These are phyloP conservation scores for Caranx ignobilis DNA, from an alignment of 2,113 vertebrate species.

Conservation along the genomic window DNA sequence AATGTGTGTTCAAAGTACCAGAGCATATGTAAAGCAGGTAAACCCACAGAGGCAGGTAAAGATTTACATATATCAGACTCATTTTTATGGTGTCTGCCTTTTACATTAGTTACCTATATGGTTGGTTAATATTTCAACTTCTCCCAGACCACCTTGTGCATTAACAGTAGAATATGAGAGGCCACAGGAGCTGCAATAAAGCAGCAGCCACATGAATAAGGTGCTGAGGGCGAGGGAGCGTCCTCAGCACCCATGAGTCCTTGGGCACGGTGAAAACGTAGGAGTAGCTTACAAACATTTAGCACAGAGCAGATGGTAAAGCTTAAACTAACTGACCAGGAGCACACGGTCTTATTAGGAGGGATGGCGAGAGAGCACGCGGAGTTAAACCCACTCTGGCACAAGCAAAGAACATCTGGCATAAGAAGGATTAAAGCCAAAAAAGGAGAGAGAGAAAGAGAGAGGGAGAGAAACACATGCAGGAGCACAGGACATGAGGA, in stretches of 20 bases:
- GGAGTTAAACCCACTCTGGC: constrained; percentile 63
- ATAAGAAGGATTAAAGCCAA: constrained; percentile 69
- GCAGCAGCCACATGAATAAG: background rate
- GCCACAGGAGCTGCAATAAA: background rate
- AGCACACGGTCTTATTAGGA: constrained; percentile 62
- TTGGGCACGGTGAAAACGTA: constrained; percentile 31
- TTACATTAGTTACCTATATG: background rate
- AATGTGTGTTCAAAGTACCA: background rate
- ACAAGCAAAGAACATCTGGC: constrained; percentile 74
- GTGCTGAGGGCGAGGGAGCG: constrained; percentile 19
- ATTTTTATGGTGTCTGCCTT: background rate
- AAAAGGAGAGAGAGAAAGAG: background rate
- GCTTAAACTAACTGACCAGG: constrained; percentile 54
- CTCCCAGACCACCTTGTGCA: background rate
- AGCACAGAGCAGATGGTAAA: constrained; percentile 66
- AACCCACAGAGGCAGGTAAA: background rate
- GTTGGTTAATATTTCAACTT: background rate
- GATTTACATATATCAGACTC: background rate
- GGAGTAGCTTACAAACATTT: constrained; percentile 33
- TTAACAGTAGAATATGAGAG: background rate
- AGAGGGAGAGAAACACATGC: too few relatives aligned
- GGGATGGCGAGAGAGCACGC: constrained; percentile 10
- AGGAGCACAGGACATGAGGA: background rate
- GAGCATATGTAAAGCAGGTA: background rate
- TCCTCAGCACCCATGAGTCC: constrained; percentile 35